Percentiles rank a stretch among this genome's conserved stretches.
Evolutionary conservation across 2,113 vertebrate genomes (phyloP).

Genomic region (Dicerorhinus sumatrensis): DNA sequence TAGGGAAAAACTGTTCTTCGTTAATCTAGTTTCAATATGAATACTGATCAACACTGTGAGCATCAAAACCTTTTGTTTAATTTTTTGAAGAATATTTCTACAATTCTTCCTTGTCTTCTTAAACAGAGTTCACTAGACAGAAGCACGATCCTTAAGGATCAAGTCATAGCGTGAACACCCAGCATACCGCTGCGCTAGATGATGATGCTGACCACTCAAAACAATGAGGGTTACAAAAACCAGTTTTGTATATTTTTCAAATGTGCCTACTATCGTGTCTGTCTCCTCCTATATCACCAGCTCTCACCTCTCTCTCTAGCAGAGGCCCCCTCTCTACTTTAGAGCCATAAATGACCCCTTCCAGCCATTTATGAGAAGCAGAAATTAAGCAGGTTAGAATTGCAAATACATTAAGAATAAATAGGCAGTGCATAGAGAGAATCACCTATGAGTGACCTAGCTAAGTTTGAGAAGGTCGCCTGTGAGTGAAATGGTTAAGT

Average conservation of each 20-base stretch:
- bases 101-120: background rate
- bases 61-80: background rate
- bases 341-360: background rate
- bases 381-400: conserved; percentile 4
- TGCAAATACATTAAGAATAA: background rate
- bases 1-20: background rate
- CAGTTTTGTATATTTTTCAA: background rate
- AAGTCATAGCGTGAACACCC: background rate
- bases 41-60: background rate
- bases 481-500: background rate
- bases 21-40: background rate
- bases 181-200: background rate
- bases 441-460: background rate
- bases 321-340: background rate
- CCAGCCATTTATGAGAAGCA: background rate
- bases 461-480: background rate
- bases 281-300: background rate
- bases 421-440: background rate
- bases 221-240: background rate
- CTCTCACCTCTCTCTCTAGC: background rate
- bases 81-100: background rate
- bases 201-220: background rate
- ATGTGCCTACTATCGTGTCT: background rate
- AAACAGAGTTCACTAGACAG: background rate
- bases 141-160: background rate